A percentile compares a stretch with the other conserved stretches of the same genome.
These are phyloP conservation scores for Turdus rufiventris DNA, from an alignment of 2,113 vertebrate genomes.

Conservation along the genomic window DNA sequence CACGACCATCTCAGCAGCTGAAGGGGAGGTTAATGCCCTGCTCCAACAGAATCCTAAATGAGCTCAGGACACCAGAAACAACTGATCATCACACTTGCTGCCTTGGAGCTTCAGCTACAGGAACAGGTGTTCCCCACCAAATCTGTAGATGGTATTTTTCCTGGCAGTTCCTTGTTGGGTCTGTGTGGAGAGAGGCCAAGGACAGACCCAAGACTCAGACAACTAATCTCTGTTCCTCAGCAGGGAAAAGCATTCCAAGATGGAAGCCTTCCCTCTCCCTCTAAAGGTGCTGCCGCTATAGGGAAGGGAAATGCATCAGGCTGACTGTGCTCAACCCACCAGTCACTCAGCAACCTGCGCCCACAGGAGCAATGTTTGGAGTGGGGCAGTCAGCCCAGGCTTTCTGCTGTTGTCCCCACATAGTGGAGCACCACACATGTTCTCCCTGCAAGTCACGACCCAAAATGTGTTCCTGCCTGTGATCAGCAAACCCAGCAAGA, in stretches of 20 bases:
- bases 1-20: neutral
- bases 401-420: accelerated
- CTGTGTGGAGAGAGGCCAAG: neutral
- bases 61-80: neutral
- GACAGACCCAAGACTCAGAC: neutral
- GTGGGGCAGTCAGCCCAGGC: neutral
- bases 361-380: neutral
- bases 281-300: neutral
- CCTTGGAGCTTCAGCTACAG: neutral
- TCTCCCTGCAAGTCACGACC: neutral
- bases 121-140: neutral
- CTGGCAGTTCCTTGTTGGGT: neutral
- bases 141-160: neutral
- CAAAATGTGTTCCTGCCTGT: neutral
- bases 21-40: neutral
- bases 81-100: neutral
- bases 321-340: neutral
- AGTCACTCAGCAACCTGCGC: neutral
- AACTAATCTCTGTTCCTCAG: neutral
- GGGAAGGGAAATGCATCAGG: neutral
- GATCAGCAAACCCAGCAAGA: neutral
- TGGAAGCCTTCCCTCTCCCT: neutral
- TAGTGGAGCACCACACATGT: neutral
- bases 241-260: neutral
- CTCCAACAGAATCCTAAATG: neutral